phyloP scores from a whole-genome alignment of 2,797 vertebrate genomes.

The Emys orbicularis region DNA sequence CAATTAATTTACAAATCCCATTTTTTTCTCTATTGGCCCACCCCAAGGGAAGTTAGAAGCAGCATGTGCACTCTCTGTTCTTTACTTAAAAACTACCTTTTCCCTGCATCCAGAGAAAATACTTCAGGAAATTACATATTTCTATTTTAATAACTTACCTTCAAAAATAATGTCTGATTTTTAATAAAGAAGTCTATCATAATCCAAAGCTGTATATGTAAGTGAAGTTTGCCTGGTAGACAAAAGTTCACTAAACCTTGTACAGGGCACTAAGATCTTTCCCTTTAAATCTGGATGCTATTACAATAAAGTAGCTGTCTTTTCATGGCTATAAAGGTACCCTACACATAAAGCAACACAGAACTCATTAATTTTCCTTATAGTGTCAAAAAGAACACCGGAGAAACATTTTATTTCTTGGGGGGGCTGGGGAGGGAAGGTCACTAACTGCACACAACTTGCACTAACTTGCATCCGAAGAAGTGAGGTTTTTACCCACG shows the following conservation, averaged over 20 bases:
- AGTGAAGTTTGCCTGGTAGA: background rate
- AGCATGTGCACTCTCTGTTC: background rate
- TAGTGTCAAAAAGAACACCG: background rate
- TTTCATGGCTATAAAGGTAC: background rate
- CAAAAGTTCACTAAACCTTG: background rate
- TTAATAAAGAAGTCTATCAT: background rate
- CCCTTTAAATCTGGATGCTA: conserved; percentile 5
- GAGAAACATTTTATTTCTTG: background rate
- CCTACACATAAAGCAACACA: conserved; percentile 16
- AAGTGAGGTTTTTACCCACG: too few relatives aligned
- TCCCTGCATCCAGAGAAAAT: background rate
- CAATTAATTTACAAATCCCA: accelerated
- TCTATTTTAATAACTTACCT: background rate
- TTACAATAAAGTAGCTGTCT: background rate
- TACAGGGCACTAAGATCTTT: background rate
- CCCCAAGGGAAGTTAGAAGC: background rate
- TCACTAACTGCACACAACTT: background rate
- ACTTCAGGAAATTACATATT: background rate
- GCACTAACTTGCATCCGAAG: too few relatives aligned
- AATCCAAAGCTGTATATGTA: background rate
- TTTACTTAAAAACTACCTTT: background rate
- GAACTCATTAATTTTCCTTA: background rate
- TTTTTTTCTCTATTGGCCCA: background rate
- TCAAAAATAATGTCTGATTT: background rate
- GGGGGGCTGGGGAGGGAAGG: background rate